Conservation (phyloP, 2,113 vertebrate species). For the Megalops atlanticus region DNA sequence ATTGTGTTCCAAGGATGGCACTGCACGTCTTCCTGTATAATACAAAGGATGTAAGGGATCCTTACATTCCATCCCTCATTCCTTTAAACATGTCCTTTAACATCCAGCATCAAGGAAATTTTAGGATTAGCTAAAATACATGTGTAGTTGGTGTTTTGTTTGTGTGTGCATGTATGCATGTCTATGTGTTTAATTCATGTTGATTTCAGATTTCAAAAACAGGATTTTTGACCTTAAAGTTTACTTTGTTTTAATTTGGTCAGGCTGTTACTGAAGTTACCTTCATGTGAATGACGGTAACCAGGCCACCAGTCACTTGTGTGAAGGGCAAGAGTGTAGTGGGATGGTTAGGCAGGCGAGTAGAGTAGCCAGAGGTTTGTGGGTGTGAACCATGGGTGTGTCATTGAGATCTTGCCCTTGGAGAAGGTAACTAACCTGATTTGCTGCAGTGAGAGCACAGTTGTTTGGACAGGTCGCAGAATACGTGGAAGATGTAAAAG, state of each 20-base stretch:
- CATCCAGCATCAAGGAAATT: too few species aligned
- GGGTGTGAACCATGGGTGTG: background rate
- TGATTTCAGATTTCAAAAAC: too few species aligned
- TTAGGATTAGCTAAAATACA: too few species aligned
- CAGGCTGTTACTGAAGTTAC: background rate
- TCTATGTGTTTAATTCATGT: background rate
- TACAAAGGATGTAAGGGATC: too few species aligned
- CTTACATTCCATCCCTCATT: too few species aligned
- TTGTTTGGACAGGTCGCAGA: background rate
- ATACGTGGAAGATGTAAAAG: slow-evolving; percentile 7
- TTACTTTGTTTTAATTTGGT: background rate
- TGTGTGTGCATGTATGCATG: background rate
- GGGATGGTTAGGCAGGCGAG: background rate
- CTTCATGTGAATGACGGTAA: background rate
- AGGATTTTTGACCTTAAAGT: too few species aligned
- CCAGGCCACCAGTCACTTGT: background rate
- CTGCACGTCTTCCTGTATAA: too few species aligned
- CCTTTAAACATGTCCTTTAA: too few species aligned
- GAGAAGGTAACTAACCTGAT: background rate
- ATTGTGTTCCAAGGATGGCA: too few species aligned
- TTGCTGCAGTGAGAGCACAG: background rate
- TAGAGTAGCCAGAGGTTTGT: background rate
- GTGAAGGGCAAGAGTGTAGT: background rate
- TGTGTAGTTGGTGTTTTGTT: background rate
- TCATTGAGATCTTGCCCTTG: slow-evolving; percentile 4